Evolutionary conservation across 2,888 invertebrate species (phyloP), one percentile per base, ranked within the genome.

Genomic region (Nymphalis polychloros): DNA sequence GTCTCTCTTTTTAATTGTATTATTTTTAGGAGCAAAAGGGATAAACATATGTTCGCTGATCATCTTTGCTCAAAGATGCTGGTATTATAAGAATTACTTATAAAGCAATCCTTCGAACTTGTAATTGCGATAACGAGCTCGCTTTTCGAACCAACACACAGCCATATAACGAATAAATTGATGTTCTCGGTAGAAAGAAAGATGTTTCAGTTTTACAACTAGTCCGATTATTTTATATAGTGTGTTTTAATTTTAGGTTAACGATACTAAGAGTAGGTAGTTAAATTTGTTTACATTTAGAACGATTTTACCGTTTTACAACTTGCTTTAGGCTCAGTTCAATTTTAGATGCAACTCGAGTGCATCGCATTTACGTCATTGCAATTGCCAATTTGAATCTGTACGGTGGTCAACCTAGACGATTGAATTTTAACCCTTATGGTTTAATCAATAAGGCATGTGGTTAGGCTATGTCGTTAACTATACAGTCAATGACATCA

Each of bases 341-440:
- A 53, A 70, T 72, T 73, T 72, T 72, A 72, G 69, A 69, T 72
- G 75, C 77, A 75, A 31, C 77, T 77, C 70, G 72, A 75, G 67
- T 73, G 69, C 63, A 64, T 69, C 64, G 67, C 67, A 69, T 71
- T 74, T 76, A 77, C 77, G 77, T 77, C 77, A 77, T 65, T 68
- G 72, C 67, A 63, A 70, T 70, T 55, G 70, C 64, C 63, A 57
- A 70, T 70, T 68, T 64, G 53, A 53, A 67, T 70, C 52, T 59
- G 61, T 68, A 70, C 68, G 49, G 62, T 59, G 57, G 35, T 52
- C 63, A 47, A 67, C 50, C 46, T 63, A 59, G 61, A 23, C 7
- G 52, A 27, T 49, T 53, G 20, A 48, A 68, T 49, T 64, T 41
- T 64, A 19, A 63, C 46, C 59, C 47, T 57, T 70, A 64, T 59